Percentiles rank a stretch among this genome's conserved stretches.
Evolutionary conservation across 2,113 vertebrate species (phyloP).

Genomic region (Erythrocercus mccallii): DNA sequence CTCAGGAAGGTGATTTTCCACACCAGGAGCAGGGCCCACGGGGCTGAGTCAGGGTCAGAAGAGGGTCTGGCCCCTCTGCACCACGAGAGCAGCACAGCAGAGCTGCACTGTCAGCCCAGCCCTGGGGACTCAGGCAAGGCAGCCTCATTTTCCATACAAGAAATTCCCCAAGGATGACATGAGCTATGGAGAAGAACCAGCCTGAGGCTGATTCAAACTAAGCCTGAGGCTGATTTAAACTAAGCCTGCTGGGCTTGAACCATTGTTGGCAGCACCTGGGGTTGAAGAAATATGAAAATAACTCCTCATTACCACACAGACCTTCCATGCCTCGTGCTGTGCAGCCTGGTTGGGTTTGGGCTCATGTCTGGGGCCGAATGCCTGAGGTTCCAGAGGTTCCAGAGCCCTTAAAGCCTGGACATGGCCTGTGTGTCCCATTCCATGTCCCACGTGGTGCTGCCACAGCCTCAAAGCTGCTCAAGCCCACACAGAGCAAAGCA

Average conservation of each 20-base stretch:
- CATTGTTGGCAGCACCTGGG: background rate
- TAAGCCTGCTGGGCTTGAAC: background rate
- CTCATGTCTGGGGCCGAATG: rapidly evolving
- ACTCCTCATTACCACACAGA: background rate
- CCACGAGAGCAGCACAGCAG: rapidly evolving
- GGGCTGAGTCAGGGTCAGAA: background rate
- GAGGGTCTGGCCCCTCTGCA: background rate
- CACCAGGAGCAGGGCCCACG: rapidly evolving
- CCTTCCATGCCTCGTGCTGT: background rate
- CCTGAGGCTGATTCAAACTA: background rate
- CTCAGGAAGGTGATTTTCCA: background rate
- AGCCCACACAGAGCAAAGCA: background rate
- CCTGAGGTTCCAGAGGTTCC: background rate
- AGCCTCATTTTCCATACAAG: background rate
- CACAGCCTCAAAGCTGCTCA: background rate
- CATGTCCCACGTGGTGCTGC: background rate
- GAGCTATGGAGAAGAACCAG: background rate
- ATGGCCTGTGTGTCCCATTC: background rate
- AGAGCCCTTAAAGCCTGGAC: background rate
- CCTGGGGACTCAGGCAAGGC: background rate
- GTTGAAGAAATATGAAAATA: background rate
- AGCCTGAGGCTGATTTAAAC: background rate
- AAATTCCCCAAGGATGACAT: background rate
- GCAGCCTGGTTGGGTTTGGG: background rate
- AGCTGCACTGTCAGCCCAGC: background rate